Evolutionary conservation across 2,113 vertebrate genomes (phyloP).

Genomic region (Cyanocitta stelleri): DNA sequence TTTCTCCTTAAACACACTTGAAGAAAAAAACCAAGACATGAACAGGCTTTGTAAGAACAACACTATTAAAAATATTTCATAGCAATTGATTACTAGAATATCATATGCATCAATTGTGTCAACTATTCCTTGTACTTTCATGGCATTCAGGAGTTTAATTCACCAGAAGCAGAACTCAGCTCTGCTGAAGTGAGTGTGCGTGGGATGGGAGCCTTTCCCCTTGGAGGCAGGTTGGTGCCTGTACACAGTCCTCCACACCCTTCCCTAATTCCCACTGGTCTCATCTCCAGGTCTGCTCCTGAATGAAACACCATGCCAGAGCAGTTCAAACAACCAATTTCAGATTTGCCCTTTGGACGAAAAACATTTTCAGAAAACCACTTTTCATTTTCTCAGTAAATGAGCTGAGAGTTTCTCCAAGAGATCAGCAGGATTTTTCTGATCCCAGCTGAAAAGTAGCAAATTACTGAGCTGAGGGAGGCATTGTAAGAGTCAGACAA

Average conservation of each 20-base stretch:
- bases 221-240: background rate
- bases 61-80: background rate
- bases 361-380: background rate
- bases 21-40: background rate
- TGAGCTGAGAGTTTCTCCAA: background rate
- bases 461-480: background rate
- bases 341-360: background rate
- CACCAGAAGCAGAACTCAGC: background rate
- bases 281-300: background rate
- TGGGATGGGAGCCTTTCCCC: background rate
- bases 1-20: background rate
- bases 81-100: background rate
- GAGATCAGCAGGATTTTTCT: background rate
- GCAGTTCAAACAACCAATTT: background rate
- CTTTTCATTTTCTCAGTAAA: background rate
- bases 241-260: background rate
- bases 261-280: background rate
- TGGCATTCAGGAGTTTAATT: background rate
- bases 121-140: background rate
- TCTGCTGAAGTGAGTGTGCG: background rate
- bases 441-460: background rate
- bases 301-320: background rate
- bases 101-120: background rate
- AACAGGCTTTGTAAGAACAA: background rate
- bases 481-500: background rate